Conservation (phyloP, 2,888 invertebrate genomes). For the Orthosia gracilis region DNA sequence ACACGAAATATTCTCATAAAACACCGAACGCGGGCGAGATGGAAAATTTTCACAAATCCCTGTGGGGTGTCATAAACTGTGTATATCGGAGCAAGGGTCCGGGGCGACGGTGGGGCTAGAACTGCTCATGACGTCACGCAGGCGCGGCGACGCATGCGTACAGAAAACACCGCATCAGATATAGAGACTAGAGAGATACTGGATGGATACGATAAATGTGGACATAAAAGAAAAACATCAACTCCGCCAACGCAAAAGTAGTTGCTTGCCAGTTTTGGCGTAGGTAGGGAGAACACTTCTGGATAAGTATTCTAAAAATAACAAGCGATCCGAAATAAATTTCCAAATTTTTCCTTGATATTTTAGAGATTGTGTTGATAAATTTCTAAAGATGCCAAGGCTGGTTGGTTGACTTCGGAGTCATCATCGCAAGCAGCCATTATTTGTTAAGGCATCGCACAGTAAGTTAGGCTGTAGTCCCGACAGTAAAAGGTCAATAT, state of each 20-base stretch:
- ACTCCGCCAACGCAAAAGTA: background rate
- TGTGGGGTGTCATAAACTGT: slow-evolving; percentile 43
- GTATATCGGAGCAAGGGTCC: slow-evolving; percentile 71
- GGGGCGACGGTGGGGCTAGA: slow-evolving; percentile 75
- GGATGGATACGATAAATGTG: slow-evolving; percentile 58
- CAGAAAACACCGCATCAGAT: slow-evolving; percentile 65
- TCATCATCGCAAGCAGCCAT: too few relatives aligned
- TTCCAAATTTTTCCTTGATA: background rate
- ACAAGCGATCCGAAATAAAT: background rate
- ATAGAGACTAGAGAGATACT: slow-evolving; percentile 73
- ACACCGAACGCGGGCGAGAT: slow-evolving; percentile 26
- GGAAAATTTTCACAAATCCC: slow-evolving; percentile 4
- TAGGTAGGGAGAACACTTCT: too few relatives aligned
- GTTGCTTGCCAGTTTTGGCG: background rate
- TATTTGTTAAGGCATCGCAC: background rate
- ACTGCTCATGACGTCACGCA: slow-evolving; percentile 86
- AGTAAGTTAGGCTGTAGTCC: background rate
- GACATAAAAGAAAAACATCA: background rate
- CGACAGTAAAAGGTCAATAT: background rate
- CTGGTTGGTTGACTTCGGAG: background rate
- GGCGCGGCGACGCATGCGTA: slow-evolving; percentile 87
- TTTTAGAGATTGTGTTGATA: background rate
- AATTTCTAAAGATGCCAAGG: background rate
- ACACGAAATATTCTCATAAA: slow-evolving; percentile 39
- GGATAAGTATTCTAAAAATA: background rate